Conservation (phyloP, 37 sponge, comb jelly and placozoan genomes). For the Theonella swinhoei region DNA sequence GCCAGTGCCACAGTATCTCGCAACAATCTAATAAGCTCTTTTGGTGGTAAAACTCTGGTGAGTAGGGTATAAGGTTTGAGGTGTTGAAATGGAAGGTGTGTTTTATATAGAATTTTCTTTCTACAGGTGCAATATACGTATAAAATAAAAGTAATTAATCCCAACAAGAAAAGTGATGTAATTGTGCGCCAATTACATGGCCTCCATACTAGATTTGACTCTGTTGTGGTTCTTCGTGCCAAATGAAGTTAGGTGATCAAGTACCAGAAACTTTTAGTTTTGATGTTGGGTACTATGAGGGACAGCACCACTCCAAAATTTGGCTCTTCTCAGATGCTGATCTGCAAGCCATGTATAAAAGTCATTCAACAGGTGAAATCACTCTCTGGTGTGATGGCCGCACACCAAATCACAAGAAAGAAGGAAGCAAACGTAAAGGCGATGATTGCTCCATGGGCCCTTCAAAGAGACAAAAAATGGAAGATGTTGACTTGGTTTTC, state of each 20-base stretch:
- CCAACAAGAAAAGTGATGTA: conserved; percentile 38
- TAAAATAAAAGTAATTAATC: too few species aligned
- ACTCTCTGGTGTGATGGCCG: conserved; percentile 49
- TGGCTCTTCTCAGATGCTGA: conserved; percentile 29
- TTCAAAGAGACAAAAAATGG: too few species aligned
- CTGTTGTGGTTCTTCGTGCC: conserved; percentile 8
- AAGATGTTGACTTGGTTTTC: too few species aligned
- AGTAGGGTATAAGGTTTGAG: too few species aligned
- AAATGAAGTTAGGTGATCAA: conserved; percentile 29
- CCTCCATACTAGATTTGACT: conserved; percentile 18
- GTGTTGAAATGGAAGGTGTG: too few species aligned
- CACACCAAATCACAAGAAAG: too few species aligned
- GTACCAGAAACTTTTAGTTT: conserved; percentile 30
- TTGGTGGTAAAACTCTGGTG: too few species aligned
- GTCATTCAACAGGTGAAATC: conserved; percentile 31
- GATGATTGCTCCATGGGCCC: too few species aligned
- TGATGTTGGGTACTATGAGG: conserved; percentile 50
- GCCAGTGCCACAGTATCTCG: too few species aligned
- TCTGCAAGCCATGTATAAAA: too few species aligned
- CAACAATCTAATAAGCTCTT: too few species aligned
- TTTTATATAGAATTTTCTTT: neutral
- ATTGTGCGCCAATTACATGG: conserved; percentile 27
- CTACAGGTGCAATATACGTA: neutral
- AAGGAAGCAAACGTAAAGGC: too few species aligned
- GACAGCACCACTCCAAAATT: conserved; percentile 23